Conservation (phyloP, 2,113 vertebrate genomes). For the Antechinus stuartii region DNA sequence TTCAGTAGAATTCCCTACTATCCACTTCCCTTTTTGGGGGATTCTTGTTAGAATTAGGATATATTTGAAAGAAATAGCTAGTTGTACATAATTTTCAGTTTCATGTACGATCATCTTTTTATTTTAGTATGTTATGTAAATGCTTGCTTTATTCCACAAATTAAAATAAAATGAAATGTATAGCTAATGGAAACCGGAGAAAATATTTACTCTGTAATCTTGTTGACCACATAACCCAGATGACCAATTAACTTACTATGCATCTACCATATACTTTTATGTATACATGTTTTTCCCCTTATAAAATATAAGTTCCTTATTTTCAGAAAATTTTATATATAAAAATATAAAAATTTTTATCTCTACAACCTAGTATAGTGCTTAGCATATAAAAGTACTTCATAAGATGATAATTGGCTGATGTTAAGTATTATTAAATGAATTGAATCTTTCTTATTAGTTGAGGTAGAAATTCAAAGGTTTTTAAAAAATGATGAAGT, state of each 20-base stretch:
- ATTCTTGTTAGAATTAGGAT: not conserved
- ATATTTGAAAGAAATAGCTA: too few species aligned
- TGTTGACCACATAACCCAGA: not conserved
- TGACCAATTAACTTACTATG: not conserved
- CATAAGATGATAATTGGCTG: not conserved
- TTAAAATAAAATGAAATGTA: not conserved
- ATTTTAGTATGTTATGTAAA: too few species aligned
- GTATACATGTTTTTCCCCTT: not conserved
- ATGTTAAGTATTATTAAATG: not conserved
- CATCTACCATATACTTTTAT: not conserved
- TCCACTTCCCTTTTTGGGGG: not conserved
- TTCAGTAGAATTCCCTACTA: not conserved
- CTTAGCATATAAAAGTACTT: not conserved
- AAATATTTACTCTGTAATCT: not conserved
- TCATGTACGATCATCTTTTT: too few species aligned
- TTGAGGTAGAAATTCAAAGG: slow-evolving; percentile 11
- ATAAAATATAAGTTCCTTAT: not conserved
- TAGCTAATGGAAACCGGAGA: not conserved
- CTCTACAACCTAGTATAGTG: not conserved
- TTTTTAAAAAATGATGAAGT: slow-evolving; percentile 25
- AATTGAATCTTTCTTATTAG: not conserved
- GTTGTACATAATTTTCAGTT: too few species aligned
- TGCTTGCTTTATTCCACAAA: too few species aligned
- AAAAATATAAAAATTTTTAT: not conserved
- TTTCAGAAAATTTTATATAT: not conserved